Percentiles rank a stretch among this genome's conserved stretches.
phyloP scores from a whole-genome alignment of 2,888 invertebrate genomes.

The Caenorhabditis sulstoni region DNA sequence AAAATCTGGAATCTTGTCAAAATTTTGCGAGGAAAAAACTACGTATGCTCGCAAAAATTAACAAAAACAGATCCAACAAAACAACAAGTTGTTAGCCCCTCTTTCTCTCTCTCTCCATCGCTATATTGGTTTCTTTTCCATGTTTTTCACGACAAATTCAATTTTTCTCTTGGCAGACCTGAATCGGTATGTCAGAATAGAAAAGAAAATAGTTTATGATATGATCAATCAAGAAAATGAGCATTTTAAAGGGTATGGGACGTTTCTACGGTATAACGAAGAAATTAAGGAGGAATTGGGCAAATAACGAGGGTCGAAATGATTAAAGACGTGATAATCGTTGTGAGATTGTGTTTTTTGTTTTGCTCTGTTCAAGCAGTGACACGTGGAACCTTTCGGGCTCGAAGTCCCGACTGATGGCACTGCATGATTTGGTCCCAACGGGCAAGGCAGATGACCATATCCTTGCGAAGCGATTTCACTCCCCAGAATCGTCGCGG shows the following conservation, averaged over 20 bases:
- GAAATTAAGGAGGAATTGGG: too few species aligned
- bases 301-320: slow-evolving; percentile 8
- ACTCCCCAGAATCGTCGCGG: slow-evolving; percentile 79
- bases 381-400: slow-evolving; percentile 75
- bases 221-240: slow-evolving; percentile 20
- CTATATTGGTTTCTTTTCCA: background rate
- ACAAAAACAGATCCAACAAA: too few species aligned
- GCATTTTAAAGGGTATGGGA: background rate
- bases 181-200: background rate
- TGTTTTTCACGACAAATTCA: background rate
- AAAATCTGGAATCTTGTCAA: too few species aligned
- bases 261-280: background rate
- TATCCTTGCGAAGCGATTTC: slow-evolving; percentile 78
- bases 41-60: too few species aligned
- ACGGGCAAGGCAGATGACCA: slow-evolving; percentile 78
- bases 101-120: too few species aligned
- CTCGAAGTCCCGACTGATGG: slow-evolving; percentile 78
- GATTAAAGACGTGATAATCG: slow-evolving; percentile 24
- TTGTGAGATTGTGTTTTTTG: slow-evolving; percentile 11
- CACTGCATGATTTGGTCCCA: slow-evolving; percentile 80
- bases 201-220: slow-evolving; percentile 35
- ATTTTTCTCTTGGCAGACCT: background rate
- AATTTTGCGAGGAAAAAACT: too few species aligned
- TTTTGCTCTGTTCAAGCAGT: slow-evolving; percentile 30
- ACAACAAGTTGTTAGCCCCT: too few species aligned